Base-by-base conservation (phyloP, 2,888 invertebrate species). In the Hemistola chrysoprasaria region DNA sequence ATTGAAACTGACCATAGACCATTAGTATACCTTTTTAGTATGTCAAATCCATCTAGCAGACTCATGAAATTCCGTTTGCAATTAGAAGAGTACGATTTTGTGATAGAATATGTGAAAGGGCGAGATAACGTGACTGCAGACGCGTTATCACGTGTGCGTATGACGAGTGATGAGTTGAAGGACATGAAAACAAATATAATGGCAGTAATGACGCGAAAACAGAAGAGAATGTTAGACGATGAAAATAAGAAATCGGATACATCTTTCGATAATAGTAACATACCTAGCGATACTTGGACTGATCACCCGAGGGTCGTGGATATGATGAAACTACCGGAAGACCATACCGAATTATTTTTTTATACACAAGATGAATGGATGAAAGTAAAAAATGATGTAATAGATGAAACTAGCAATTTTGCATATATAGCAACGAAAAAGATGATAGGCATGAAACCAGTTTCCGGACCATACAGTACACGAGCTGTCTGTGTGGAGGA, bases 21-120 rank as follows among this genome's bases (percentile, higher is more conserved):
- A 1, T 9, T 47, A 6, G 22, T 50, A 9, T 42, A 49, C 29
- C 26, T 52, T 25, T 45, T 47, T 38, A 9, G 6, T 1, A 48
- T 53, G 39, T 31, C 22, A 24, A 33, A 53, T 21, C 47, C 47
- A 5, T 46, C 47, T 1, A 50, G 45, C 20, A 39, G 43, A 8
- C 22, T 50, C 5, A 9, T 32, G 7, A 51, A 47, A 24, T 51
- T 47, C 29, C 26, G 51, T 6, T 11, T 51, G 8, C 1, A 1
- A 6, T 31, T 50, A 27, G 44, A 47, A 29, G 41, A 50, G 20
- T 50, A 47, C 22, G 27, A 51, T 38, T 51, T 40, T 34, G 29
- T 1, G 6, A 11, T 47, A 11, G 32, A 30, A 7, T 51, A 51
- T 30, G 11, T 51, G 4, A 41, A 30, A 36, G 50, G 50, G 1